Conservation (phyloP, 2,113 vertebrate species). For the Gnathonemus echidnorhynchus region DNA sequence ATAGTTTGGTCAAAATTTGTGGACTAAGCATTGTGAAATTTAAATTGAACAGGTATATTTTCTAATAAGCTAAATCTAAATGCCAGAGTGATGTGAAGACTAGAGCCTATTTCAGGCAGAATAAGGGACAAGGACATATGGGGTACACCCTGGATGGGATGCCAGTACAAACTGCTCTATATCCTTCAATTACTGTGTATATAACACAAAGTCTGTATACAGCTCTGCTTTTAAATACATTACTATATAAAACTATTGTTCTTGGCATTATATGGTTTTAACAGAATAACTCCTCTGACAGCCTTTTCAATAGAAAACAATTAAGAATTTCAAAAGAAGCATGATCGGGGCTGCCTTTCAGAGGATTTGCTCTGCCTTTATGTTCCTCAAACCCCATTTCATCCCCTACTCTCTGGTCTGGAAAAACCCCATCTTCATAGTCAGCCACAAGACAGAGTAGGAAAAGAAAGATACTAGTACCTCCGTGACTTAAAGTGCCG, state of each 20-base stretch:
- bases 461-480: background rate
- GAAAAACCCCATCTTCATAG: background rate
- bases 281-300: background rate
- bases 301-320: background rate
- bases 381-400: background rate
- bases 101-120: background rate
- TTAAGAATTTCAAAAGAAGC: background rate
- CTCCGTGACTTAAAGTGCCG: background rate
- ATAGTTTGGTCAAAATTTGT: background rate
- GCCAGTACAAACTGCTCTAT: background rate
- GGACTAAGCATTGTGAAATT: background rate
- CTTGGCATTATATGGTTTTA: background rate
- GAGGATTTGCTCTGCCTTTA: background rate
- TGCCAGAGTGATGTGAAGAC: background rate
- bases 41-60: background rate
- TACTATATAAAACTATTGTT: background rate
- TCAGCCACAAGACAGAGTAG: background rate
- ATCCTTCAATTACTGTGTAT: background rate
- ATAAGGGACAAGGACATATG: background rate
- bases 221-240: background rate
- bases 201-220: background rate
- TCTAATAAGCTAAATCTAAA: background rate
- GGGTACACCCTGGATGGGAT: background rate
- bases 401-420: background rate
- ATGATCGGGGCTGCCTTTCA: background rate